These are phyloP conservation scores for Apomyelois bistriatella DNA, from an alignment of 2,888 invertebrate species.

Conservation along the genomic window DNA sequence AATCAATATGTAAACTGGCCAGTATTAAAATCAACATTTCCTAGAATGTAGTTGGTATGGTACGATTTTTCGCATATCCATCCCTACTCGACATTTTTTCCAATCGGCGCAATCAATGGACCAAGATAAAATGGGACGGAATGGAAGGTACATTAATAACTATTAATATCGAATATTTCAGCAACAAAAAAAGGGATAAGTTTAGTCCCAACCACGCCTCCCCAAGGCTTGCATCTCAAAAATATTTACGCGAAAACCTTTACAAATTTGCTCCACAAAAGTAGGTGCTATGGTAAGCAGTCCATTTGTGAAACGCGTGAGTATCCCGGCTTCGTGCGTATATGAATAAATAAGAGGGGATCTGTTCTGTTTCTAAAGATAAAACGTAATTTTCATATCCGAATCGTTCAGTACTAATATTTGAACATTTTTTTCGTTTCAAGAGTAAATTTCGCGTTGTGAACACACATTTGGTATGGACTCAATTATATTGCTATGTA, in stretches of 20 bases:
- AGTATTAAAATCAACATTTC: too few species aligned
- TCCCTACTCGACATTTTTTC: too few species aligned
- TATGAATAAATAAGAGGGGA: conserved; percentile 9
- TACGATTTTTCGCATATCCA: too few species aligned
- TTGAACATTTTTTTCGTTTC: neutral
- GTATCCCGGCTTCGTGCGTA: neutral
- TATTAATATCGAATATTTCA: too few species aligned
- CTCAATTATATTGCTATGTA: too few species aligned
- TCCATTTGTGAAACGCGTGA: neutral
- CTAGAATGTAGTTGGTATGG: too few species aligned
- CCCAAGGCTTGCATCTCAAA: neutral
- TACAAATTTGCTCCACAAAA: conserved; percentile 1
- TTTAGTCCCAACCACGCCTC: neutral
- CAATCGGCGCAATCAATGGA: too few species aligned
- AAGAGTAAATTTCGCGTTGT: neutral
- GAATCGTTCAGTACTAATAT: conserved; percentile 1
- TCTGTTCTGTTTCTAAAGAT: conserved; percentile 4
- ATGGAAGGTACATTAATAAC: too few species aligned
- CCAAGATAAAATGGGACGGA: too few species aligned
- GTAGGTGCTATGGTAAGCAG: neutral
- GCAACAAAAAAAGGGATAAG: neutral
- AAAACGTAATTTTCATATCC: conserved; percentile 8
- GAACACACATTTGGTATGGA: neutral
- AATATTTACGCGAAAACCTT: conserved; percentile 4
- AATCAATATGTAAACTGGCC: too few species aligned